Evolutionary conservation across 2,888 invertebrate species (phyloP), one percentile per base, ranked within the genome.

Genomic region (Masnerella sp.): DNA sequence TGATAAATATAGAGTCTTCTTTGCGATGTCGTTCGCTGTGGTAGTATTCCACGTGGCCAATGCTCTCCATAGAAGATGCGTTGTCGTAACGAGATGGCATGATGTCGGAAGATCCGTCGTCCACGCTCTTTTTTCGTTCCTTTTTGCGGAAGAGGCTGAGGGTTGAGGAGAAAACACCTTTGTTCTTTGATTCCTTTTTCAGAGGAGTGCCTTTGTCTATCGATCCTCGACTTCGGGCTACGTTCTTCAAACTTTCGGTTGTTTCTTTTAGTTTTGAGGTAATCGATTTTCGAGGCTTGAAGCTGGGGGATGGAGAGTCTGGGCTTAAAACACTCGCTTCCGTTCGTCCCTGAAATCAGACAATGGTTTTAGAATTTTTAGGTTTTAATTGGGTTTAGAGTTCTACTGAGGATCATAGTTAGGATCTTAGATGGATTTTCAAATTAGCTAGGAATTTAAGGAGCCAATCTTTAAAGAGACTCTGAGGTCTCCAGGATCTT

Each of bases 91-190:
- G 65, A 30, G 70, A 58, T 22, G 70, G 15, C 11, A 52, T 15
- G 11, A 40, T 17, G 15, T 74, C 69, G 5, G 76, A 70, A 8
- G 74, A 68, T 0, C 67, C 71, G 1, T 40, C 76, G 22, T 62
- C 52, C 0, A 51, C 56, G 51, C 85, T 85, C 65, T 85, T 86
- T 40, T 87, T 86, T 1, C 86, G 64, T 61, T 87, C 87, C 4
- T 85, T 83, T 61, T 85, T 87, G 34, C 84, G 85, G 45, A 87
- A 87, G 2, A 87, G 76, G 58, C 86, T 87, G 62, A 87, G 61
- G 1, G 87, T 87, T 18, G 88, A 86, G 2, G 88, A 87, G 72
- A 88, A 88, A 0, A 88, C 87, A 0, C 85, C 84, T 51, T 87
- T 87, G 69, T 85, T 87, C 59, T 84, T 86, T 15, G 84, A 77